Evolutionary conservation across 2,113 vertebrate genomes (phyloP).

Genomic region (Asarcornis scutulata): DNA sequence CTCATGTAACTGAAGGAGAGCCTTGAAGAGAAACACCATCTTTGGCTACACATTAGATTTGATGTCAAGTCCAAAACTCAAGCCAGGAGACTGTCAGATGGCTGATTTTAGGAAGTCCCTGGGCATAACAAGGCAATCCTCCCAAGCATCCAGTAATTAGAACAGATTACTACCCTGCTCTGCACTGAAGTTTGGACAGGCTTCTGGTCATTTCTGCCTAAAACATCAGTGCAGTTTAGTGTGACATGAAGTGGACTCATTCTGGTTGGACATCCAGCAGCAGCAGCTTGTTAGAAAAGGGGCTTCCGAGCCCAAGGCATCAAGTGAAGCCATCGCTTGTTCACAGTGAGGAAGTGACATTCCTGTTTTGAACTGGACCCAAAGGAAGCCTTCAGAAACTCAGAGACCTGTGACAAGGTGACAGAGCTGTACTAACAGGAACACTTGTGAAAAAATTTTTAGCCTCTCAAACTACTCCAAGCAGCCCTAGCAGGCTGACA

Average conservation of each 20-base stretch:
- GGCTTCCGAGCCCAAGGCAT: neutral
- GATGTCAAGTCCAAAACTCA: neutral
- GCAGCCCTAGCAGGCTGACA: neutral
- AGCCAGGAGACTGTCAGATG: neutral
- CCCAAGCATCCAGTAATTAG: neutral
- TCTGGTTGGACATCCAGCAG: neutral
- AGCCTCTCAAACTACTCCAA: neutral
- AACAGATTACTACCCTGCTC: neutral
- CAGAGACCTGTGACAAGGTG: neutral
- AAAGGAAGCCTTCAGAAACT: neutral
- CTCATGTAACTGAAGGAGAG: neutral
- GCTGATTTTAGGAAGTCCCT: neutral
- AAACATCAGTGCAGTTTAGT: neutral
- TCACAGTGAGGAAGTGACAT: neutral
- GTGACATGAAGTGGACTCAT: neutral
- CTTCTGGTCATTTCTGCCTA: neutral
- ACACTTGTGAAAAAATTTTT: neutral
- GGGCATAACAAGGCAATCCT: neutral
- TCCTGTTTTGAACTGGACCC: neutral
- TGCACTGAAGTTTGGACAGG: neutral
- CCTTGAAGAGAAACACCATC: neutral
- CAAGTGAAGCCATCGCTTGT: neutral
- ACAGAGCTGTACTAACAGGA: neutral
- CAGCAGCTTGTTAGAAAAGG: neutral
- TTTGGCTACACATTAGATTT: neutral